Evolutionary conservation across 92 coral and sea anemone species (phyloP).

Genomic region (Epizoanthus fatuus): DNA sequence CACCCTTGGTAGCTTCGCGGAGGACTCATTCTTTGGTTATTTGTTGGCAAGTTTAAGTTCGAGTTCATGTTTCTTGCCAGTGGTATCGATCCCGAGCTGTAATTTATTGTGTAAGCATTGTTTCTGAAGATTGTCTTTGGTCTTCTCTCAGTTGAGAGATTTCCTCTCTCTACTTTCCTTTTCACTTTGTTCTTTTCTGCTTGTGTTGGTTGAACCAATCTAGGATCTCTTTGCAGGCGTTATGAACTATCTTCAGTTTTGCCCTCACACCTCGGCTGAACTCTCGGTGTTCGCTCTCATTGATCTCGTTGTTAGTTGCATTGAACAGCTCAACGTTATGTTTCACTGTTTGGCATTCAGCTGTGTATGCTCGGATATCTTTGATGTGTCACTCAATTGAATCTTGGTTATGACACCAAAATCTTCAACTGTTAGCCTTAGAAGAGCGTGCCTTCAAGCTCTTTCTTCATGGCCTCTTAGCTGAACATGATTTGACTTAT

Average conservation of each 20-base stretch:
- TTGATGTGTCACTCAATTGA: not conserved
- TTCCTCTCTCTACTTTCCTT: not conserved
- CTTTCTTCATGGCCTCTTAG: no score
- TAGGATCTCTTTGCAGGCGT: not conserved
- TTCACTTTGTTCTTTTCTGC: not conserved
- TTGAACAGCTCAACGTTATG: not conserved
- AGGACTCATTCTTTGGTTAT: not conserved
- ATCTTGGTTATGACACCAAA: not conserved
- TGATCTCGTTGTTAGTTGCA: not conserved
- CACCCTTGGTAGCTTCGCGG: not conserved
- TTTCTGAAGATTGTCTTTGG: not conserved
- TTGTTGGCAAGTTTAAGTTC: not conserved
- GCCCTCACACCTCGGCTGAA: not conserved
- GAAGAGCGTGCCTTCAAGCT: not conserved
- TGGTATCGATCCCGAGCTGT: not conserved
- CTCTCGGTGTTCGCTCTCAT: not conserved
- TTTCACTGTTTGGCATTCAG: conserved; percentile 2
- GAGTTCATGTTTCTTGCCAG: not conserved
- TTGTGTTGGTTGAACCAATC: not conserved
- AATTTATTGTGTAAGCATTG: not conserved
- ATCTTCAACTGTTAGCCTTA: not conserved
- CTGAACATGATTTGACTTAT: no score
- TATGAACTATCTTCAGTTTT: not conserved
- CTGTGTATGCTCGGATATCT: not conserved
- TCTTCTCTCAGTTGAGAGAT: conserved; percentile 4